These are phyloP conservation scores for Quiscalus mexicanus DNA, from an alignment of 2,113 vertebrate species.

Conservation along the genomic window DNA sequence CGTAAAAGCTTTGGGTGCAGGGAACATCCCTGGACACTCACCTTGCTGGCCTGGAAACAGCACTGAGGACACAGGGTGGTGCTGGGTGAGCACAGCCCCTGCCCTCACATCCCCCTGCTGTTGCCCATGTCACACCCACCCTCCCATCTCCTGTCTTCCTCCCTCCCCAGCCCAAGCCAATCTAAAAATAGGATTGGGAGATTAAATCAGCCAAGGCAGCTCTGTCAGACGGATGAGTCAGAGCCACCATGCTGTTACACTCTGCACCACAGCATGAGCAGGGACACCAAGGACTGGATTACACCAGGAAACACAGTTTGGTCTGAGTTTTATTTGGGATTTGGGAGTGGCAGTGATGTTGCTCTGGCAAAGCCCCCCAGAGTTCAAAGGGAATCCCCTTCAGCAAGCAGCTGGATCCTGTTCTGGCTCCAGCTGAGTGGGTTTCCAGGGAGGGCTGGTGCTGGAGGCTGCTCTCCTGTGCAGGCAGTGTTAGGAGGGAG, in stretches of 20 bases:
- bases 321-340: slow-evolving; percentile 14
- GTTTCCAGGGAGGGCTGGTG: background rate
- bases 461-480: background rate
- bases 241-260: background rate
- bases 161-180: background rate
- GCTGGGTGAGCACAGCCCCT: background rate
- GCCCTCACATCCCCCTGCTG: background rate
- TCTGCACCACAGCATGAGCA: background rate
- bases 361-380: background rate
- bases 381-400: background rate
- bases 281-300: background rate
- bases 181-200: background rate
- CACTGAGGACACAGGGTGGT: background rate
- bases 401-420: rapidly evolving
- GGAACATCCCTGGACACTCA: background rate
- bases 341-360: background rate
- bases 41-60: background rate
- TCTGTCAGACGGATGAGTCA: background rate
- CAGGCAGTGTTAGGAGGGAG: background rate
- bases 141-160: background rate
- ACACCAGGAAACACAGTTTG: rapidly evolving
- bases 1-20: background rate
- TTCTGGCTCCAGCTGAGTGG: background rate
- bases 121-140: background rate
- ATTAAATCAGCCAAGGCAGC: background rate